Percentiles rank a stretch among this genome's conserved stretches.
phyloP scores from a whole-genome alignment of 2,888 invertebrate genomes.

The Marasmarcha lunaedactyla region DNA sequence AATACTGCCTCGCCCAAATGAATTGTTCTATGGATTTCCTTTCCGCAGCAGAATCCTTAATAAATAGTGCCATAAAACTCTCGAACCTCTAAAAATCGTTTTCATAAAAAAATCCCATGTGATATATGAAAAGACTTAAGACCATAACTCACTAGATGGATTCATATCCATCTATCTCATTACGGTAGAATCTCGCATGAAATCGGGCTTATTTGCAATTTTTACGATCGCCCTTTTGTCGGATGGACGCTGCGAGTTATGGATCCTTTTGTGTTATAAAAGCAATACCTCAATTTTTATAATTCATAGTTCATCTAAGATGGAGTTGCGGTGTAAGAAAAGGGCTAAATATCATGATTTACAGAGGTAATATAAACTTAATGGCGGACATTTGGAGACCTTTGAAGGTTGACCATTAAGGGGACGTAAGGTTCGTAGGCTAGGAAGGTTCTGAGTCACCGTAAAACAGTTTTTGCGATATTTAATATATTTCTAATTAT shows the following conservation, averaged over 20 bases:
- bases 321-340: slow-evolving; percentile 34
- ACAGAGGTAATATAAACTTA: slow-evolving; percentile 34
- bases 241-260: slow-evolving; percentile 43
- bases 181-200: slow-evolving; percentile 26
- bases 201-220: slow-evolving; percentile 54
- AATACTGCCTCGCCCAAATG: no score
- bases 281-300: slow-evolving; percentile 63
- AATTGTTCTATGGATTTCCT: no score
- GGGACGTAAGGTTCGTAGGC: no score
- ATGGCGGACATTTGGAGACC: no score
- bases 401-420: no score
- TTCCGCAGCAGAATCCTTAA: no score
- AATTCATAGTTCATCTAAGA: slow-evolving; percentile 57
- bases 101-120: slow-evolving; percentile 10
- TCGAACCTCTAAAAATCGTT: no score
- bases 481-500: no score
- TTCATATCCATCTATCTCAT: slow-evolving; percentile 33
- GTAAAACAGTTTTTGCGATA: no score
- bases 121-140: slow-evolving; percentile 18
- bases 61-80: no score
- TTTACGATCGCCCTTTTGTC: slow-evolving; percentile 48
- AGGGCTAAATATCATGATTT: slow-evolving; percentile 58
- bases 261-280: slow-evolving; percentile 47
- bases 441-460: no score
- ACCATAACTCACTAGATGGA: slow-evolving; percentile 20